Evolutionary conservation across 1,140 invertebrate genomes (phyloP).

Genomic region (Drosophila ficusphila): DNA sequence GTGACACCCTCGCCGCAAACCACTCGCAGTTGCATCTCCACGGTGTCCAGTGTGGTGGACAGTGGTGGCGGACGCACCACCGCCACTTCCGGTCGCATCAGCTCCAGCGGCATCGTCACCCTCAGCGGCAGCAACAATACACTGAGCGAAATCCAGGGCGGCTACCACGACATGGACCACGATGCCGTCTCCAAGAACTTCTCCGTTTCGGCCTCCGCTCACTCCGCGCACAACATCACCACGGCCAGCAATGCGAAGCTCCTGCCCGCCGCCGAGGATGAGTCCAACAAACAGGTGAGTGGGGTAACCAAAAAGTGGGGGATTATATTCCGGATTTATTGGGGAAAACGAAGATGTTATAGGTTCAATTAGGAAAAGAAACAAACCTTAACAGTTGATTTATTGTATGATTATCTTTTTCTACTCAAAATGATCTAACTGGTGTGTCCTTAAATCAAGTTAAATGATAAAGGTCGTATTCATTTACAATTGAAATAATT

Average conservation of each 20-base stretch:
- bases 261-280: slow-evolving; percentile 68
- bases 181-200: slow-evolving; percentile 71
- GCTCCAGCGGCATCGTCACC: slow-evolving; percentile 77
- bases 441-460: no score
- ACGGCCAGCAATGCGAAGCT: slow-evolving; percentile 79
- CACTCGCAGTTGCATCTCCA: slow-evolving; percentile 78
- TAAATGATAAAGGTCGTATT: no score
- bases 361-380: slow-evolving; percentile 7
- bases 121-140: slow-evolving; percentile 81
- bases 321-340: slow-evolving; percentile 3
- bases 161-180: slow-evolving; percentile 60
- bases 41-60: slow-evolving; percentile 74
- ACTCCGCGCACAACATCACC: slow-evolving; percentile 71
- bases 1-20: slow-evolving; percentile 80
- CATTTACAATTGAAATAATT: no score
- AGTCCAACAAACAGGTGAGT: slow-evolving; percentile 80
- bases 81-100: slow-evolving; percentile 78
- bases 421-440: no score
- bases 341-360: slow-evolving; percentile 4
- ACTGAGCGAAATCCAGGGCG: slow-evolving; percentile 72
- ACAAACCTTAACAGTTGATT: slow-evolving; percentile 5
- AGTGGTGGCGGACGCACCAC: slow-evolving; percentile 76
- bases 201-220: slow-evolving; percentile 56
- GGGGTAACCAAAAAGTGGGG: background rate
- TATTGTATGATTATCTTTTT: background rate